Percentiles rank a stretch among this genome's conserved stretches.
These are phyloP conservation scores for Euzophera pinguis DNA, from an alignment of 2,888 invertebrate species.

Conservation along the genomic window DNA sequence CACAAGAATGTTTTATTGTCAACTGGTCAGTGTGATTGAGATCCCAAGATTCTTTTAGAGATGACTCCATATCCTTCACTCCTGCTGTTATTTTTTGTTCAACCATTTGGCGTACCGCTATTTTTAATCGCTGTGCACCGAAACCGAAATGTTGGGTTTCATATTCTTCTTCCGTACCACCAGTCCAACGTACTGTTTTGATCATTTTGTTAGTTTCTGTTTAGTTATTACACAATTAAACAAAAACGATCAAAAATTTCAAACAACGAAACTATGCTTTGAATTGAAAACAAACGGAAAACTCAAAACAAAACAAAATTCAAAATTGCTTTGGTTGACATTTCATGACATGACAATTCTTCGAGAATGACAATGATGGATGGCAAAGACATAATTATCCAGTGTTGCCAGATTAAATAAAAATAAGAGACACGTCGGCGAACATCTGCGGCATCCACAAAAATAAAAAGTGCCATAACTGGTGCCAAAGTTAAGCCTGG, in stretches of 20 bases:
- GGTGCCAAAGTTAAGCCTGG: no score
- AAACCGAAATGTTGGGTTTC: constrained; percentile 74
- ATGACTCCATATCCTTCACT: constrained; percentile 62
- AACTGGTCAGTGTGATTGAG: constrained; percentile 62
- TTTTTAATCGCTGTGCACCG: constrained; percentile 66
- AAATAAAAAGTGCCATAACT: no score
- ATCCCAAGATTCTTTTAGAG: constrained; percentile 52
- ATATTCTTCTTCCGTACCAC: constrained; percentile 70
- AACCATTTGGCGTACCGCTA: constrained; percentile 66
- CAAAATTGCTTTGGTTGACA: no score
- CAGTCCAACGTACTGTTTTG: constrained; percentile 53
- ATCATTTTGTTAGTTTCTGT: constrained; percentile 51
- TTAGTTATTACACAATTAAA: neutral
- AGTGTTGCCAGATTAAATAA: no score
- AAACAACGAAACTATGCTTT: no score
- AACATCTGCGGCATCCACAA: no score
- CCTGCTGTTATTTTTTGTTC: constrained; percentile 63
- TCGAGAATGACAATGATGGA: no score
- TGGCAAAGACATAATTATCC: no score
- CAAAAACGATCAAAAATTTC: neutral
- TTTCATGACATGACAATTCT: no score
- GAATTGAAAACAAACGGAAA: neutral
- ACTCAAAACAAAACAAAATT: no score
- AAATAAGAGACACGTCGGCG: no score
- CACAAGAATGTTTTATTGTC: constrained; percentile 56